Evolutionary conservation across 2,113 vertebrate genomes (phyloP).

Genomic region (Eidolon helvum): DNA sequence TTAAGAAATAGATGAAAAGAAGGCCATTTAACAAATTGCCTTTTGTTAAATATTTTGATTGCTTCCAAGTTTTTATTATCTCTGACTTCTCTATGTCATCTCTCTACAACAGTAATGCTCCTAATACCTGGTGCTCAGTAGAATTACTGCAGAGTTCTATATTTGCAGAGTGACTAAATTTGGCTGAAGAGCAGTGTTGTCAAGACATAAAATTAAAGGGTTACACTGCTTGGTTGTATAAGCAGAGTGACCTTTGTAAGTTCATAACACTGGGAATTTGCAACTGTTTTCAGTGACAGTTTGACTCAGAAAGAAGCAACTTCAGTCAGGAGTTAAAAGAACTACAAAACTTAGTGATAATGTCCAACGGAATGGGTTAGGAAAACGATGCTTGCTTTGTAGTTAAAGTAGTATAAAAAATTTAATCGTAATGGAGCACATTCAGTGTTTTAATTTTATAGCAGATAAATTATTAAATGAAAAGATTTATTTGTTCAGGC

Average conservation of each 20-base stretch:
- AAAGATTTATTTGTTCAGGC: not conserved
- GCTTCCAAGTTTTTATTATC: not conserved
- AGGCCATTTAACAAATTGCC: not conserved
- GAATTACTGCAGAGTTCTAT: not conserved
- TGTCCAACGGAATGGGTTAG: not conserved
- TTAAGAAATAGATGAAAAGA: not conserved
- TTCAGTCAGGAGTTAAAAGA: not conserved
- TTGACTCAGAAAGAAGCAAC: not conserved
- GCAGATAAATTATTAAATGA: not conserved
- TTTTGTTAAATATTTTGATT: not conserved
- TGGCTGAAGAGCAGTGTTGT: not conserved
- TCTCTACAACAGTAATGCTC: not conserved
- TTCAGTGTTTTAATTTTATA: not conserved
- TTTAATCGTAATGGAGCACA: not conserved
- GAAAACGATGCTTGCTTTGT: not conserved
- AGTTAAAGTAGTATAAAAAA: not conserved
- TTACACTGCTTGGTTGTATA: not conserved
- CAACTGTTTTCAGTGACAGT: not conserved
- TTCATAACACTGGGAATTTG: not conserved
- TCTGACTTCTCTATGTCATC: not conserved
- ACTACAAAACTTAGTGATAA: not conserved
- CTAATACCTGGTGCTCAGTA: not conserved
- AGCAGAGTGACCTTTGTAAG: not conserved
- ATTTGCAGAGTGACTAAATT: not conserved
- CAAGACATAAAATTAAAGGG: not conserved